Evolutionary conservation across 2,888 invertebrate species (phyloP).

Genomic region (Hesperia comma): DNA sequence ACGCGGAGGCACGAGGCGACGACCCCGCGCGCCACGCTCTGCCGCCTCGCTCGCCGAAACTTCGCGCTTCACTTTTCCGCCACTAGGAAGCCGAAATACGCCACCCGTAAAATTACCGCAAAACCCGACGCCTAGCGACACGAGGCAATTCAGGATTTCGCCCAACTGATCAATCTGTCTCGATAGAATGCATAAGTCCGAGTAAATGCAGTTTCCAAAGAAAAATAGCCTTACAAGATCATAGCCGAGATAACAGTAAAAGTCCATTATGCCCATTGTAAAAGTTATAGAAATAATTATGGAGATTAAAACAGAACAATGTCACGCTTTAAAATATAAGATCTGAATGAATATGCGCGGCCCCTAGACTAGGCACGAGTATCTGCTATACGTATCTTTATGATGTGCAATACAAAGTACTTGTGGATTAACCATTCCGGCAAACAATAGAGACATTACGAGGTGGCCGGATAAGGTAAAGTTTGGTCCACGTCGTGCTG

Average conservation of each 20-base stretch:
- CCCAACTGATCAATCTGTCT: no score
- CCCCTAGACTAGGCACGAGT: conserved; percentile 23
- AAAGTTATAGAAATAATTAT: conserved; percentile 32
- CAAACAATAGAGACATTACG: conserved; percentile 80
- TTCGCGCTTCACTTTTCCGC: conserved; percentile 82
- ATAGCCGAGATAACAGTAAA: conserved; percentile 11
- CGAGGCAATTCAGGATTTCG: conserved; percentile 1
- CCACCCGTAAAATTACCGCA: conserved; percentile 79
- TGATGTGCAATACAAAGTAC: conserved; percentile 43
- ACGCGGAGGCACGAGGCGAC: conserved; percentile 64
- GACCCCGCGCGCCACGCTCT: conserved; percentile 62
- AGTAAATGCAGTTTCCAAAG: neutral
- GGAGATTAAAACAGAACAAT: conserved; percentile 25
- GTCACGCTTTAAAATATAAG: conserved; percentile 29
- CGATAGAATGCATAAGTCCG: neutral
- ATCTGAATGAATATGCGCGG: conserved; percentile 15
- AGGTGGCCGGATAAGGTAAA: conserved; percentile 73
- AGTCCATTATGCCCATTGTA: neutral
- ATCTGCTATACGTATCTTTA: conserved; percentile 29
- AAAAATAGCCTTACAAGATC: conserved; percentile 1
- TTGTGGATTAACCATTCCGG: conserved; percentile 64
- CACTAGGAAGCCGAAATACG: conserved; percentile 70
- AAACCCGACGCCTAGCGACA: conserved; percentile 70
- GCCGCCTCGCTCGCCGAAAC: conserved; percentile 82
- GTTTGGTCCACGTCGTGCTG: conserved; percentile 70